phyloP scores from a whole-genome alignment of 2,888 invertebrate species.

The Encarsia formosa region DNA sequence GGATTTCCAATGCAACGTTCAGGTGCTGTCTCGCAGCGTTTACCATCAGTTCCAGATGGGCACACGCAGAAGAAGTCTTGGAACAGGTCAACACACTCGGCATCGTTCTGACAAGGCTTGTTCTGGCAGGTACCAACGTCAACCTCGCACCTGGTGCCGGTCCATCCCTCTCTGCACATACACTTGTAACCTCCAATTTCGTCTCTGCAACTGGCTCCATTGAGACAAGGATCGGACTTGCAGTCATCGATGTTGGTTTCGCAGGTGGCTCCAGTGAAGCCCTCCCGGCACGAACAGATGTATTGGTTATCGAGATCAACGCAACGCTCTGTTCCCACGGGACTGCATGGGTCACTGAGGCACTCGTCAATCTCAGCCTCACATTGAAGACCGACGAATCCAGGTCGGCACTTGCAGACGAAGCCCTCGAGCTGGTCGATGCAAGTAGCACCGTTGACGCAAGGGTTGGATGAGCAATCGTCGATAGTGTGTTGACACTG shows the following conservation, averaged over 20 bases:
- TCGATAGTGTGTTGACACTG: slow-evolving; percentile 90
- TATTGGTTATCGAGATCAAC: slow-evolving; percentile 84
- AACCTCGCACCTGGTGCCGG: slow-evolving; percentile 76
- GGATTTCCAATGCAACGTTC: slow-evolving; percentile 87
- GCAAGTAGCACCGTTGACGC: slow-evolving; percentile 89
- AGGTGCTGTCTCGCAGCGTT: slow-evolving; percentile 94
- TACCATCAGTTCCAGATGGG: slow-evolving; percentile 92
- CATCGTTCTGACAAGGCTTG: slow-evolving; percentile 88
- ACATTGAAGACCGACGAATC: slow-evolving; percentile 87
- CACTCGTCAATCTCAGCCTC: slow-evolving; percentile 93
- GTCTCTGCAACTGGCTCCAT: slow-evolving; percentile 85
- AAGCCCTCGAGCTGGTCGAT: slow-evolving; percentile 86
- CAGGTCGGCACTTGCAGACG: slow-evolving; percentile 87
- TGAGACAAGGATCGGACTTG: slow-evolving; percentile 76
- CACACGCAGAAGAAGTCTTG: slow-evolving; percentile 91
- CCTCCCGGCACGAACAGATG: slow-evolving; percentile 83
- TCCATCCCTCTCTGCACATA: slow-evolving; percentile 80
- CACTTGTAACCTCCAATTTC: slow-evolving; percentile 81
- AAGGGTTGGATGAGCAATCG: slow-evolving; percentile 84
- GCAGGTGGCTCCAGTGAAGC: slow-evolving; percentile 80
- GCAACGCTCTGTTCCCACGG: slow-evolving; percentile 85
- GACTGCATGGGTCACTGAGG: slow-evolving; percentile 83
- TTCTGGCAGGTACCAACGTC: slow-evolving; percentile 85
- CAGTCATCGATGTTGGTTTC: slow-evolving; percentile 87
- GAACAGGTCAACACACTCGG: slow-evolving; percentile 86